Conservation (phyloP, 2,797 vertebrate genomes). For the Nasua narica region DNA sequence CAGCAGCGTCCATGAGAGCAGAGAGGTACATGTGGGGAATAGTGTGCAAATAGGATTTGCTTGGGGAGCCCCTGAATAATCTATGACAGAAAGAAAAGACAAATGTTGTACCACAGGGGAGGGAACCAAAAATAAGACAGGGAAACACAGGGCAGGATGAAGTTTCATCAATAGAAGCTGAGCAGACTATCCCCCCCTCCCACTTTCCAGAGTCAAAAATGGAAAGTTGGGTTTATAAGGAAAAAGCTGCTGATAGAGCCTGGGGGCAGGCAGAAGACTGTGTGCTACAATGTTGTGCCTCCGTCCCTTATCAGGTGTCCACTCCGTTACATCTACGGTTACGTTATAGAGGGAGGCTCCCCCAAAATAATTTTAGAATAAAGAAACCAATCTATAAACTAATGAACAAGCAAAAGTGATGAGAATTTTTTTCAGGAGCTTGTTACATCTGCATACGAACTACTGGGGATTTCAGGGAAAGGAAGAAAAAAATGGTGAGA, state of each 20-base stretch:
- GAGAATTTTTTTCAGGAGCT: neutral
- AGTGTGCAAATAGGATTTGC: neutral
- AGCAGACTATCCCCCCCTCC: neutral
- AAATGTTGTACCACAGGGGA: neutral
- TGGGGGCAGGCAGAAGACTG: neutral
- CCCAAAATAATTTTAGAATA: constrained; percentile 19
- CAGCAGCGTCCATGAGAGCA: neutral
- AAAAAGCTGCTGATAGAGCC: neutral
- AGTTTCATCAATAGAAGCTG: neutral
- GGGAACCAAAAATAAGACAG: neutral
- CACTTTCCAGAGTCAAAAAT: neutral
- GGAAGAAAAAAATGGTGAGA: neutral
- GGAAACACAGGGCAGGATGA: neutral
- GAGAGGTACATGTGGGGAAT: neutral
- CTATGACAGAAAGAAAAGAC: neutral
- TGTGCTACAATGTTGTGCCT: no score
- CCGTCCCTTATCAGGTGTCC: neutral
- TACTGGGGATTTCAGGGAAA: neutral
- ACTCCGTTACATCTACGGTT: neutral
- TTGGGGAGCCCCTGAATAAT: neutral
- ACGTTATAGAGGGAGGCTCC: neutral
- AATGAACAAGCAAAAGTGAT: neutral
- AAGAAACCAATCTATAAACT: neutral
- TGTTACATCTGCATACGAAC: neutral
- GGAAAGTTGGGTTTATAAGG: neutral